Base-by-base conservation (phyloP, 2,797 vertebrate genomes). In the Chelon auratus region DNA sequence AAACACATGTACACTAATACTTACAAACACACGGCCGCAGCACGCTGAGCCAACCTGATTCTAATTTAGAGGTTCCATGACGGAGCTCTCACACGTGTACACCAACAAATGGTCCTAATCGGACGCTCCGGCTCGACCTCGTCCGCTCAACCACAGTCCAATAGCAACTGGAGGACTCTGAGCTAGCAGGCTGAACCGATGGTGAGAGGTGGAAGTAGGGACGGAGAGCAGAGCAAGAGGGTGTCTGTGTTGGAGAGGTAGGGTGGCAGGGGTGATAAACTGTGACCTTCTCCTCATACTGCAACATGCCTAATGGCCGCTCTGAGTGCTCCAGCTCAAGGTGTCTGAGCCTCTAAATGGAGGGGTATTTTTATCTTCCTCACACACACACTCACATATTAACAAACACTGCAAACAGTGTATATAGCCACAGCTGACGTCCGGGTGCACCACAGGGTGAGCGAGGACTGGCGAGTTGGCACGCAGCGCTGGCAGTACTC, bases 401-500 rank as follows among this genome's bases (percentile, higher is more conserved):
- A 89, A 83, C 77, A 75, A 78, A 82, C 84, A 74, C 75, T 65
- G 75, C 22, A 57, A 62, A 62, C 33, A 65, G 68, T 72, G 72
- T 72, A 76, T 78, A 64, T 60, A 66, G 79, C 71, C 53, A 18
- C 66, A 65, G 73, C 77, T 83, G 87, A 90, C 71, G 81, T 89
- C 88, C 73, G 89, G 89, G 75, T 81, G 81, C 86, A 72, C 74
- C 76, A 73, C 88, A 83, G 87, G 83, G 87, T 84, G 85, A 91
- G 85, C 58, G 68, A 84, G 85, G 80, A 83, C 87, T 86, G 84
- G 86, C 56, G 87, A 92, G 90, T 84, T 92, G 93, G 91, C 94
- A 93, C 68, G 89, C 93, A 91, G 92, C 40, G 83, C 93, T 93
- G 92, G 92, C 93, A 93, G 91, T 90, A 89, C 93, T 94, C 92